These are phyloP conservation scores for human DNA, from an alignment of 2,113 vertebrate species.

Conservation along the genomic window GRCh38 chr9:133940001-133940500, in stretches of 20 bases:
- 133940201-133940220: no score
- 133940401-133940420: rapidly evolving
- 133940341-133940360: rapidly evolving
- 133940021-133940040: no score
- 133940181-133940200: rapidly evolving
- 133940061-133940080: rapidly evolving
- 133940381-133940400: rapidly evolving
- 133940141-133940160: rapidly evolving
- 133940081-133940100: rapidly evolving
- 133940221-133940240: rapidly evolving
- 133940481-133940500: no score
- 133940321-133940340: rapidly evolving
- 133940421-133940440: rapidly evolving
- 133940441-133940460: no score
- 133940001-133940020: rapidly evolving
- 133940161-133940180: not conserved
- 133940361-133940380: no score
- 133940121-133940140: not conserved
- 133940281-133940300: rapidly evolving
- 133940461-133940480: no score
- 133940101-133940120: not conserved
- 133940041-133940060: rapidly evolving
- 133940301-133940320: rapidly evolving
- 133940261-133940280: rapidly evolving
- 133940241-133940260: not conserved